Evolutionary conservation across 1,140 invertebrate genomes (phyloP), one percentile per base, ranked within the genome.

Genomic region (Melitaea cinxia): DNA sequence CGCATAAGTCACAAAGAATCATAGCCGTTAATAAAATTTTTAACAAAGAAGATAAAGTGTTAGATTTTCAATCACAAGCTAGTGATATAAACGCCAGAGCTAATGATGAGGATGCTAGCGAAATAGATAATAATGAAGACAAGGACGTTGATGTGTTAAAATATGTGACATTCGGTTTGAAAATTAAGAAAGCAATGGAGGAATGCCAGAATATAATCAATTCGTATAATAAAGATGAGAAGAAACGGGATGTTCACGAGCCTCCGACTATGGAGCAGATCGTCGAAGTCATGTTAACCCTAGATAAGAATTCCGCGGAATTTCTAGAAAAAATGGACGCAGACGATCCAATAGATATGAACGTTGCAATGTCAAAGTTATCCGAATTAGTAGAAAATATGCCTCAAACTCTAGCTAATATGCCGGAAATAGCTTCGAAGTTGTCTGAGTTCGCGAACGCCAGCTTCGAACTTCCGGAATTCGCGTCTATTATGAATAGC

Each of bases 151-250:
- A 81, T 57, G 75, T 85, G 0, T 83, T 82, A 17, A 91, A 87
- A 53, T 87, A 88, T 54, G 82, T 88, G 0, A 83, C 80, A 0
- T 88, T 87, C 15, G 86, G 86, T 1, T 30, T 89, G 21, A 85
- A 89, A 73, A 88, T 91, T 19, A 91, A 91, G 57, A 88, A 85
- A 65, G 86, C 88, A 3, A 88, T 91, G 80, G 88, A 89, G 50
- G 86, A 88, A 45, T 91, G 86, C 60, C 85, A 89, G 62, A 87
- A 89, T 65, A 88, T 91, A 24, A 89, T 91, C 4, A 87, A 88
- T 54, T 87, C 86, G 0, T 89, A 85, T n/a, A 85, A 84, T 24
- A 82, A 77, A 30, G 78, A 82, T 0, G 73, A 75, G 7, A 78
- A 80, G 5, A 70, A 61, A 0, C 77, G 81, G 1, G 52, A 62